A percentile compares a stretch with the other conserved stretches of the same genome.
These are phyloP conservation scores for Lamellibrachia columna DNA, from an alignment of 2,888 invertebrate genomes.

Conservation along the genomic window DNA sequence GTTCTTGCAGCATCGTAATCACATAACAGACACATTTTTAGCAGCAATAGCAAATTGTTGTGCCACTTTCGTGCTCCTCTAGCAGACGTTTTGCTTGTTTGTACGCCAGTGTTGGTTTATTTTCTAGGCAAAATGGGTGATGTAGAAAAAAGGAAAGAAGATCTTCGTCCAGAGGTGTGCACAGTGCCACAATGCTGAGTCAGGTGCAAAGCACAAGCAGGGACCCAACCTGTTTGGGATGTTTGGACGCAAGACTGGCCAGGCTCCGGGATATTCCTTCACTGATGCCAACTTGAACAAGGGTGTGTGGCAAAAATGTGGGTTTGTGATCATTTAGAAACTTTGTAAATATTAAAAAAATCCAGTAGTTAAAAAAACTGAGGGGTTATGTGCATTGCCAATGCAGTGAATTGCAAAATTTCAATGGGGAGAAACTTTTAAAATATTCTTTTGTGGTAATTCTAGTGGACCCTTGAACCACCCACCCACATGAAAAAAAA, in stretches of 20 bases:
- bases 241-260: conserved; percentile 94
- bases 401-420: no score
- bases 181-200: conserved; percentile 96
- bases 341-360: neutral
- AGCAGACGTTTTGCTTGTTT: neutral
- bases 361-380: no score
- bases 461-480: no score
- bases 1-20: no score
- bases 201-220: conserved; percentile 96
- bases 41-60: neutral
- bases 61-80: neutral
- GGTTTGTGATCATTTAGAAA: neutral
- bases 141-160: conserved; percentile 95
- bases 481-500: no score
- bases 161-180: conserved; percentile 93
- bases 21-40: no score
- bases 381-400: no score
- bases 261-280: conserved; percentile 88
- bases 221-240: conserved; percentile 97
- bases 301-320: conserved; percentile 27
- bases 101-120: neutral
- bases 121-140: conserved; percentile 73
- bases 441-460: no score
- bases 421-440: no score
- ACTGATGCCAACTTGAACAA: conserved; percentile 89